A percentile compares a stretch with the other conserved stretches of the same genome.
These are phyloP conservation scores for Siphlonurus alternatus DNA, from an alignment of 2,888 invertebrate genomes.

Conservation along the genomic window DNA sequence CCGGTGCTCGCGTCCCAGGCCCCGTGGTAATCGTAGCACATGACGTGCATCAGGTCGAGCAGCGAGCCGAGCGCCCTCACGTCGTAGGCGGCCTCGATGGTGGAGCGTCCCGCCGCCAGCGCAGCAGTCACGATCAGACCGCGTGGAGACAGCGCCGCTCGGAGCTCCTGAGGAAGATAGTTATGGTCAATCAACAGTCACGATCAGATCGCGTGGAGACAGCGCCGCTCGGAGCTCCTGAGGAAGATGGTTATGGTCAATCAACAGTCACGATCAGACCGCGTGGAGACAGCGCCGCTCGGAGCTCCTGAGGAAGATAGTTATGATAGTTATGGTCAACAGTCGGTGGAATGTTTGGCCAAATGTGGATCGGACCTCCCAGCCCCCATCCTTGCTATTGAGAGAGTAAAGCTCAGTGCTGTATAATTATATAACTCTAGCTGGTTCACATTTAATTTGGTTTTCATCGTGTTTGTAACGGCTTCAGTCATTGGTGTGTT, in stretches of 20 bases:
- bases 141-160: conserved; percentile 46
- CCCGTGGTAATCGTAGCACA: conserved; percentile 84
- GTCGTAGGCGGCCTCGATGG: conserved; percentile 63
- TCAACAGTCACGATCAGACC: conserved; percentile 58
- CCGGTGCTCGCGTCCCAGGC: conserved; percentile 61
- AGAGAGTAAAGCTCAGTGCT: too few species aligned
- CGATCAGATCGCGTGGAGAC: conserved; percentile 42
- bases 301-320: conserved; percentile 61
- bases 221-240: conserved; percentile 58
- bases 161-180: conserved; percentile 39
- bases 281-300: conserved; percentile 46
- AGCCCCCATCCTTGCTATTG: too few species aligned
- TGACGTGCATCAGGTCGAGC: conserved; percentile 50
- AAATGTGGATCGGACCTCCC: too few species aligned
- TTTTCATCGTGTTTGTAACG: too few species aligned
- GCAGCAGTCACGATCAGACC: conserved; percentile 64
- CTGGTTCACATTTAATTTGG: too few species aligned
- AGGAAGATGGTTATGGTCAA: conserved; percentile 8
- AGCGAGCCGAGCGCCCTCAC: conserved; percentile 38
- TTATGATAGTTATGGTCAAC: too few species aligned
- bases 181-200: too few species aligned
- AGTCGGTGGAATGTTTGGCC: too few species aligned
- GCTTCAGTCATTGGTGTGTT: too few species aligned
- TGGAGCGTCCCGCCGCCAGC: conserved; percentile 56
- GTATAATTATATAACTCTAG: too few species aligned